Base-by-base conservation (phyloP, 53 echinoderm and acorn worm genomes). In the Echinarachnius parma region DNA sequence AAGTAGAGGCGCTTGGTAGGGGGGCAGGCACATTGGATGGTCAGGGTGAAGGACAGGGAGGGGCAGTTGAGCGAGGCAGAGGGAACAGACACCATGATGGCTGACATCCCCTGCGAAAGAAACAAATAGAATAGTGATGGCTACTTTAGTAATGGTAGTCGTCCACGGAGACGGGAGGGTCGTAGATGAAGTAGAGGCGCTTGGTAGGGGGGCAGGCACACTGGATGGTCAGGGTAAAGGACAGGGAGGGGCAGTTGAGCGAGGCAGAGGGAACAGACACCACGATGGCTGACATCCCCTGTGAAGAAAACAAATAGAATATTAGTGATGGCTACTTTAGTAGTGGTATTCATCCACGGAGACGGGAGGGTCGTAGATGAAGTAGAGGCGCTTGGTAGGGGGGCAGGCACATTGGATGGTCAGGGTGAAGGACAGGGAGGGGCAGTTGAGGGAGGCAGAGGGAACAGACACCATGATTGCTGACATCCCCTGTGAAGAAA, bases 161-260 rank as follows among this genome's bases (percentile, higher is more conserved):
- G 39, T 86, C 63, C 0, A 60, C 30, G 4, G 78, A 48, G 24
- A 98, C 34, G 21, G 35, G 64, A 13, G 91, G 91, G 24, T 75
- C 52, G 42, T 98, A 92, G 22, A 92, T 23, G 55, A 77, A 98
- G 34, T 86, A 83, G 0, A 98, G 86, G 33, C 81, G 75, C 81
- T 98, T 98, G 29, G 80, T 82, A 19, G 86, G 84, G 8, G 98
- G 98, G 48, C 98, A 98, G 34, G 86, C 61, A 34, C 86, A 88
- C 21, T 85, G 70, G 39, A 98, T 55, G 4, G 80, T 88, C 9
- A 98, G 18, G 9, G 88, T 88, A 39, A 88, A 85, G 11, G 92
- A 83, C 16, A 83, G 82, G 9, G 64, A 60, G 2, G 75, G 66
- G 47, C 98, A 98, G 2, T 14, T 42, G 45, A 91, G 61, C 5